phyloP scores from a whole-genome alignment of 64 coral and sea anemone species.

The Porites australiensis region DNA sequence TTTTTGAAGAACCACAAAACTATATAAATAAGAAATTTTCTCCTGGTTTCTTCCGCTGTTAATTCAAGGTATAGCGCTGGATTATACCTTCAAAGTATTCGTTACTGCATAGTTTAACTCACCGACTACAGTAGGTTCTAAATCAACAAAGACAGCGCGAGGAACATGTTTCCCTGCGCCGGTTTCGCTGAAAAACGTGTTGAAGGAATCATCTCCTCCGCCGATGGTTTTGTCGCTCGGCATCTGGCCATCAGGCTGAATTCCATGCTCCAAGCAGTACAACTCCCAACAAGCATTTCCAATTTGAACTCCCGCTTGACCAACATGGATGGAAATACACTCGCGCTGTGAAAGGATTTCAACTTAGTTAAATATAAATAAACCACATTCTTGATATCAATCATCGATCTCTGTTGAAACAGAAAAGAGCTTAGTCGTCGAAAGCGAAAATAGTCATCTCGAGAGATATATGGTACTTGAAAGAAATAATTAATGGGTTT shows the following conservation, averaged over 20 bases:
- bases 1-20: too few species aligned
- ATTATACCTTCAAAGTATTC: too few species aligned
- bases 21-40: too few species aligned
- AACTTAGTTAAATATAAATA: too few species aligned
- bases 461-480: too few species aligned
- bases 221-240: neutral
- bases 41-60: too few species aligned
- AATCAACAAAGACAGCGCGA: constrained; percentile 10
- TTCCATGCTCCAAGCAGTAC: constrained; percentile 18
- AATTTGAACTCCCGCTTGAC: constrained; percentile 3
- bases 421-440: too few species aligned
- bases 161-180: constrained; percentile 25
- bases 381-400: too few species aligned
- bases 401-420: too few species aligned
- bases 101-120: neutral
- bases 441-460: too few species aligned
- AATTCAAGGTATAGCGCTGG: too few species aligned
- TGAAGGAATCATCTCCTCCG: constrained; percentile 18
- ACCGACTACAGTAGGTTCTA: constrained; percentile 14
- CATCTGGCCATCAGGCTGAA: constrained; percentile 13
- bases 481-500: too few species aligned
- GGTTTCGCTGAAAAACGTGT: constrained; percentile 20
- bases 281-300: constrained; percentile 8
- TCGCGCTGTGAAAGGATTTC: neutral
- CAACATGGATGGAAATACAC: constrained; percentile 13